Base-by-base conservation (phyloP, 2,113 vertebrate genomes). In the Peromyscus maniculatus region DNA sequence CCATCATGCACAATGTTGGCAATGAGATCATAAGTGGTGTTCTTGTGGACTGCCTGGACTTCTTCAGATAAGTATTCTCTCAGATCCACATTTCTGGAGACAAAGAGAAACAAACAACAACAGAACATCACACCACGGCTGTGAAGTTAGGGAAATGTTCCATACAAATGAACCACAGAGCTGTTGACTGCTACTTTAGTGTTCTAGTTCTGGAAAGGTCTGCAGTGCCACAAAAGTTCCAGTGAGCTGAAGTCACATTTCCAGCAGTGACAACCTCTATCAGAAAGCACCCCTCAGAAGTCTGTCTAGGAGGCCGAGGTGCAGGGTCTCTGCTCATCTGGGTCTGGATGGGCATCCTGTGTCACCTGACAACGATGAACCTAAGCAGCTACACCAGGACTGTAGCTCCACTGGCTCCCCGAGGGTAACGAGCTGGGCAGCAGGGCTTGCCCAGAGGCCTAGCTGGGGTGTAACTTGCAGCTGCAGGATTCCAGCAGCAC, bases 1-100 rank as follows among this genome's bases (percentile, higher is more conserved):
- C 99, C 99, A 24, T 99, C 99, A 26, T 99, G 99, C 80, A 99
- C 99, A 0, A 99, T 98, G 87, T 99, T 99, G 87, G 99, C 99
- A 0, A 99, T 98, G 22, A 99, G 99, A 97, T 99, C 99, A 3
- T 99, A 99, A 2, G 99, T 99, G 19, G 99, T 99, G 96, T 99
- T 98, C 98, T 99, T 98, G 97, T 99, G 99, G 2, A 99, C 98
- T 0, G 96, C 98, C 95, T 99, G 99, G 16, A 99, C 99, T 96
- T 99, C 99, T 96, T 99, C 99, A 4, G 99, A 99, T 92, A 99
- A 98, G 98, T 99, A 99, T 91, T 99, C 99, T 28, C 99, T 99
- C 80, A 99, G 98, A 96, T 99, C 99, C 75, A 99, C 99, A 7
- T 99, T 99, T 91, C 99, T 99, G 93, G 36, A 5, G 17, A 82